Conservation (phyloP, 2,113 vertebrate genomes). For the Phycodurus eques region DNA sequence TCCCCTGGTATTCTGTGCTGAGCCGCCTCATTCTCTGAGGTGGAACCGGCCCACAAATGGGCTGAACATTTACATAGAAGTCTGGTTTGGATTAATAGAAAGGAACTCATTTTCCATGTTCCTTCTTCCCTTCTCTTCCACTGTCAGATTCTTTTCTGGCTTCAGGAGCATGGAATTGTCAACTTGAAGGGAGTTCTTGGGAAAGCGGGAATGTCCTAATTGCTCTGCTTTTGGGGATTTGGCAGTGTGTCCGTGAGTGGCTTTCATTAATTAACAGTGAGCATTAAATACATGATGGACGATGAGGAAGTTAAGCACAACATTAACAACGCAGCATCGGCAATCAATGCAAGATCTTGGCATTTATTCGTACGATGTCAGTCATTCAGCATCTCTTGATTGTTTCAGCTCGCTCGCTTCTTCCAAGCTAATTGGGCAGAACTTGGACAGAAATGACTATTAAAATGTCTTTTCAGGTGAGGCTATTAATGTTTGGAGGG, state of each 20-base stretch:
- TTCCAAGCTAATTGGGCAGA: constrained; percentile 13
- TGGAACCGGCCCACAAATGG: constrained; percentile 55
- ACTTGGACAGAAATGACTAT: constrained; percentile 21
- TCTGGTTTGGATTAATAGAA: constrained; percentile 87
- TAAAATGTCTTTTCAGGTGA: constrained; percentile 13
- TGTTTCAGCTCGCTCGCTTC: constrained; percentile 8
- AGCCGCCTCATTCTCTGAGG: constrained; percentile 71
- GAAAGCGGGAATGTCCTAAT: constrained; percentile 38
- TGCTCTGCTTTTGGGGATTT: constrained; percentile 26
- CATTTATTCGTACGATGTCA: constrained; percentile 14
- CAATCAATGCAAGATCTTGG: constrained; percentile 12
- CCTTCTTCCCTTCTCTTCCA: constrained; percentile 35
- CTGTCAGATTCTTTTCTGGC: constrained; percentile 19
- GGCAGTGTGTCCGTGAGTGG: constrained; percentile 1
- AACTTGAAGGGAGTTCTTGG: constrained; percentile 48
- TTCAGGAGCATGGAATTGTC: constrained; percentile 53
- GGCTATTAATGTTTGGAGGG: constrained; percentile 19
- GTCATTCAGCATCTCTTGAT: neutral
- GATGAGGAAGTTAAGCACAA: constrained; percentile 39
- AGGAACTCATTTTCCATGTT: constrained; percentile 66
- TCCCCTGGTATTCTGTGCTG: constrained; percentile 84
- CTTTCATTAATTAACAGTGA: constrained; percentile 46
- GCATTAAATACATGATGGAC: constrained; percentile 26
- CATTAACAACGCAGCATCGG: constrained; percentile 32
- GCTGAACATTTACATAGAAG: constrained; percentile 74